Conservation (phyloP, 2,888 invertebrate genomes). For the Hydraecia micacea region DNA sequence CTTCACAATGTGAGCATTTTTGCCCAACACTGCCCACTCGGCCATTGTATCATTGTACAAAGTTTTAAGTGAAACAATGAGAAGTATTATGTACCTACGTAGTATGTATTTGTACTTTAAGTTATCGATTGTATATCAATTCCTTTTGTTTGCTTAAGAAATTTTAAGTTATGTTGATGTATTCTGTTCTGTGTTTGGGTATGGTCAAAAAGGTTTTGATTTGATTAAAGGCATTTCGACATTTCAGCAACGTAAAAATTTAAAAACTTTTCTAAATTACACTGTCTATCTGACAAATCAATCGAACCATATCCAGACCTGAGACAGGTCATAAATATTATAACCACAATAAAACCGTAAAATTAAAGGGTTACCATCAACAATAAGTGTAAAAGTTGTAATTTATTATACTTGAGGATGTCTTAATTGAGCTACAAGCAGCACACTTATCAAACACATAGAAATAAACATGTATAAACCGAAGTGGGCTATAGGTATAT, state of each 20-base stretch:
- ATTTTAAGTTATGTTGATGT: slow-evolving; percentile 53
- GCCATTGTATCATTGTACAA: slow-evolving; percentile 61
- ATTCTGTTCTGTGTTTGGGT: slow-evolving; percentile 31
- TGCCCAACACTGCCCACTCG: slow-evolving; percentile 80
- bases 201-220: slow-evolving; percentile 19
- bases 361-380: neutral
- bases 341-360: neutral
- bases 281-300: neutral
- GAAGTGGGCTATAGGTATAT: neutral
- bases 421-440: neutral
- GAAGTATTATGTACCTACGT: slow-evolving; percentile 64
- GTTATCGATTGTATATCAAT: slow-evolving; percentile 79
- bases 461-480: neutral
- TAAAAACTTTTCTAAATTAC: neutral
- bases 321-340: neutral
- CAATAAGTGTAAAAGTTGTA: neutral
- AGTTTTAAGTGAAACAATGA: slow-evolving; percentile 79
- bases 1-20: slow-evolving; percentile 82
- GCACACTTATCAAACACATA: neutral
- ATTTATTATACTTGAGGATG: neutral
- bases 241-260: neutral
- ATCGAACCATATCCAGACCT: neutral
- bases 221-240: neutral
- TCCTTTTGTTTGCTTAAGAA: slow-evolving; percentile 69
- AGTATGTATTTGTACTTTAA: slow-evolving; percentile 77